Evolutionary conservation across 2,797 vertebrate species (phyloP).

Genomic region (Clamator glandarius): DNA sequence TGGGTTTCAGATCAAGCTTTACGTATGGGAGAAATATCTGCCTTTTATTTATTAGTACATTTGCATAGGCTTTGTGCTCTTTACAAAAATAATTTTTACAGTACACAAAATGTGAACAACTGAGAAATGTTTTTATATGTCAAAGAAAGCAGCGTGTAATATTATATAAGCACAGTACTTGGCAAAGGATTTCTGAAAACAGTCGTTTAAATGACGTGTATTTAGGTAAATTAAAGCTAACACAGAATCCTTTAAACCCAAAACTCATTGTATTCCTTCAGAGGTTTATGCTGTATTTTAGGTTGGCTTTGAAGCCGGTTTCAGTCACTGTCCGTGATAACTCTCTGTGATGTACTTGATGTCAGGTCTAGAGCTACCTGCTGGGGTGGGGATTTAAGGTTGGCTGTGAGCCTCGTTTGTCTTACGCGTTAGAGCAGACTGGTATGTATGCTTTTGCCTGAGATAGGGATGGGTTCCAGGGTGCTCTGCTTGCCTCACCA

Average conservation of each 20-base stretch:
- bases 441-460: not conserved
- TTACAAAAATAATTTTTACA: not conserved
- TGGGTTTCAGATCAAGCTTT: not conserved
- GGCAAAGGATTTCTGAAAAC: not conserved
- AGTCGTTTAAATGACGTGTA: not conserved
- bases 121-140: not conserved
- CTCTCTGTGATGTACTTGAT: not conserved
- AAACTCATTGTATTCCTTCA: not conserved
- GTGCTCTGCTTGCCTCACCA: not conserved
- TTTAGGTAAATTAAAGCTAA: not conserved
- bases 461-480: not conserved
- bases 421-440: not conserved
- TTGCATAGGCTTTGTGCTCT: slow-evolving; percentile 13
- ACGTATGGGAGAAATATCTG: not conserved
- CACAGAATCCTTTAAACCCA: not conserved
- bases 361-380: not conserved
- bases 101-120: not conserved
- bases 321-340: not conserved
- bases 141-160: not conserved
- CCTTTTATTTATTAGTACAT: not conserved
- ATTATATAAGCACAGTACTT: not conserved
- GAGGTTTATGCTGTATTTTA: not conserved
- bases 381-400: not conserved
- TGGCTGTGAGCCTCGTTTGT: not conserved
- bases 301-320: not conserved